A percentile compares a stretch with the other conserved stretches of the same genome.
Conservation (phyloP, 1,140 invertebrate species). For the Cataglyphis hispanica region DNA sequence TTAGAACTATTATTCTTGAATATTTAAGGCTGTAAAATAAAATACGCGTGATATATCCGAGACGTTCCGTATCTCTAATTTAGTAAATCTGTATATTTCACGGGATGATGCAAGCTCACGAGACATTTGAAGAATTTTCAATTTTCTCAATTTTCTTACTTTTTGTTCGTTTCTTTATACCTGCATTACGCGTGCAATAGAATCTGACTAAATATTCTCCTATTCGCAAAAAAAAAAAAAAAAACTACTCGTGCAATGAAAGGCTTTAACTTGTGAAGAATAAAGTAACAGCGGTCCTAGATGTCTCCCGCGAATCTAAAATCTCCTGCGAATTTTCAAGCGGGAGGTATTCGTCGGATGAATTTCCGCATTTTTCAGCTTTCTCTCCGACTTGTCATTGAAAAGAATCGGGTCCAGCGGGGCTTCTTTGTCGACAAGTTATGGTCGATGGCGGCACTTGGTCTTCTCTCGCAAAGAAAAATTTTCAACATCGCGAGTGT, state of each 20-base stretch:
- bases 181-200: conserved; percentile 3
- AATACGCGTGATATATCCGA: background rate
- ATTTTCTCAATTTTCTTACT: conserved; percentile 16
- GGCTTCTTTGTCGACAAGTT: conserved; percentile 54
- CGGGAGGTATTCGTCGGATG: conserved; percentile 31
- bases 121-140: conserved; percentile 50
- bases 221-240: conserved; percentile 6
- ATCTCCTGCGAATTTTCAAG: conserved; percentile 48
- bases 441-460: conserved; percentile 51
- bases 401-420: conserved; percentile 46
- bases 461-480: conserved; percentile 45
- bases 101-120: conserved; percentile 22
- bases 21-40: background rate
- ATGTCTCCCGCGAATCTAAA: background rate
- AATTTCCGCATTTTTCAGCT: conserved; percentile 43
- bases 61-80: background rate
- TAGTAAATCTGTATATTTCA: conserved; percentile 6
- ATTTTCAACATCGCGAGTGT: conserved; percentile 24
- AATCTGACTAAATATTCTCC: conserved; percentile 30
- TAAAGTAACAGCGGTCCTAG: conserved; percentile 15
- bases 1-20: background rate
- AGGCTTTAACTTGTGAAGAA: conserved; percentile 39
- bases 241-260: conserved; percentile 8
- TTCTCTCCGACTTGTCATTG: conserved; percentile 51
- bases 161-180: background rate